Percentiles rank a stretch among this genome's conserved stretches.
These are phyloP conservation scores for Pristionchus maxplancki DNA, from an alignment of 2,888 invertebrate genomes.

Conservation along the genomic window DNA sequence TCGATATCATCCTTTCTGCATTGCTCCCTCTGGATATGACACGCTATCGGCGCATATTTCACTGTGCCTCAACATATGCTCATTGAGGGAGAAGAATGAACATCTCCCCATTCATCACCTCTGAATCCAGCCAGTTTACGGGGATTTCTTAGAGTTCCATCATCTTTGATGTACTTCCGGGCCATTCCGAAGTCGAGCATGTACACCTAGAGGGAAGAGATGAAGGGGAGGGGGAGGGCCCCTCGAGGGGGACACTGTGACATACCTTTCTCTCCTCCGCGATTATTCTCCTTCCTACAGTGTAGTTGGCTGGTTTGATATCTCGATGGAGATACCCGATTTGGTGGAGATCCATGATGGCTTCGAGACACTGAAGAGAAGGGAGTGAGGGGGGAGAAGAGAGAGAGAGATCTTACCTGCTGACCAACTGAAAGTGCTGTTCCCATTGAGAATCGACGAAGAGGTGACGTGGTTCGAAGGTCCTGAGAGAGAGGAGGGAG, in stretches of 20 bases:
- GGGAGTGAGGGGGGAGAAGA: background rate
- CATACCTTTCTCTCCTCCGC: slow-evolving; percentile 59
- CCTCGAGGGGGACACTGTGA: background rate
- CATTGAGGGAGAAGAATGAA: background rate
- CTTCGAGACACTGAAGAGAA: slow-evolving; percentile 62
- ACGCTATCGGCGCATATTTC: slow-evolving; percentile 65
- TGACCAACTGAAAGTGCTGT: slow-evolving; percentile 64
- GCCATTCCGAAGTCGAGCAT: slow-evolving; percentile 69
- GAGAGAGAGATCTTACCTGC: background rate
- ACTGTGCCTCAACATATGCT: slow-evolving; percentile 56
- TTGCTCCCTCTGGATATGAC: slow-evolving; percentile 66
- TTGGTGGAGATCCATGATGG: slow-evolving; percentile 65
- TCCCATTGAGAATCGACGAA: slow-evolving; percentile 65
- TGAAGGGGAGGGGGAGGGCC: background rate
- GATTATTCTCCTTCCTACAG: slow-evolving; percentile 62
- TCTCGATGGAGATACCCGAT: slow-evolving; percentile 65
- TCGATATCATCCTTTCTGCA: slow-evolving; percentile 69
- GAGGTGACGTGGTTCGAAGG: slow-evolving; percentile 57
- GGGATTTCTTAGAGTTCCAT: slow-evolving; percentile 66
- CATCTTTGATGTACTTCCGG: slow-evolving; percentile 64
- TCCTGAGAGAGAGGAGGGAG: slow-evolving; percentile 54
- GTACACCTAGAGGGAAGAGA: slow-evolving; percentile 54
- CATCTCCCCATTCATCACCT: no score
- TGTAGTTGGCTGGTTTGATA: slow-evolving; percentile 68
- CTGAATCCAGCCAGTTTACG: slow-evolving; percentile 60